phyloP scores from a whole-genome alignment of 1,140 invertebrate genomes.

The Platorchestia sp. region DNA sequence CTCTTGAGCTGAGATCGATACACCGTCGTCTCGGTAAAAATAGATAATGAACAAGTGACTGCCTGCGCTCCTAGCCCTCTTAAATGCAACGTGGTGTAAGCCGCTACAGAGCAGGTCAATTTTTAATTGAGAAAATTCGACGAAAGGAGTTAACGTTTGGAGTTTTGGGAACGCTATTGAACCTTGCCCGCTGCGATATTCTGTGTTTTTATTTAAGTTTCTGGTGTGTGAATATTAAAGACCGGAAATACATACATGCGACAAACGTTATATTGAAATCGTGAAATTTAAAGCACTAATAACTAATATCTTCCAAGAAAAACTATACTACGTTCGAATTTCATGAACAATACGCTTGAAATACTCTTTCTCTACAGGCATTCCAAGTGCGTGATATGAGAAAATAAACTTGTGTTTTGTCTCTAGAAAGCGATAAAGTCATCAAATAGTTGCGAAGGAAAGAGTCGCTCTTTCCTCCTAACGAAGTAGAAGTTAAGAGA shows the following conservation, averaged over 20 bases:
- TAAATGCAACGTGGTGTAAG: not conserved
- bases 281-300: not conserved
- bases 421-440: not conserved
- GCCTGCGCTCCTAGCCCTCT: not conserved
- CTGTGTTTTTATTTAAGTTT: not conserved
- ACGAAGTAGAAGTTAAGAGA: not conserved
- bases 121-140: not conserved
- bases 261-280: not conserved
- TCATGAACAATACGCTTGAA: not conserved
- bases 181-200: not conserved
- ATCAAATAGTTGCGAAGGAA: not conserved
- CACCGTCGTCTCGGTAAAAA: conserved; percentile 21
- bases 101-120: not conserved
- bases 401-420: not conserved
- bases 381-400: not conserved
- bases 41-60: conserved; percentile 46
- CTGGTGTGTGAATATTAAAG: not conserved
- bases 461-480: not conserved
- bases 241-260: not conserved
- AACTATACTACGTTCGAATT: too few species aligned
- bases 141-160: not conserved
- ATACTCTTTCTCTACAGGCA: not conserved
- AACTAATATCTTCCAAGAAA: too few species aligned
- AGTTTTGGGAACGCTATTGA: not conserved
- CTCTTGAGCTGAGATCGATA: conserved; percentile 11